These are phyloP conservation scores for Dryas iulia DNA, from an alignment of 1,140 invertebrate genomes.

Conservation along the genomic window DNA sequence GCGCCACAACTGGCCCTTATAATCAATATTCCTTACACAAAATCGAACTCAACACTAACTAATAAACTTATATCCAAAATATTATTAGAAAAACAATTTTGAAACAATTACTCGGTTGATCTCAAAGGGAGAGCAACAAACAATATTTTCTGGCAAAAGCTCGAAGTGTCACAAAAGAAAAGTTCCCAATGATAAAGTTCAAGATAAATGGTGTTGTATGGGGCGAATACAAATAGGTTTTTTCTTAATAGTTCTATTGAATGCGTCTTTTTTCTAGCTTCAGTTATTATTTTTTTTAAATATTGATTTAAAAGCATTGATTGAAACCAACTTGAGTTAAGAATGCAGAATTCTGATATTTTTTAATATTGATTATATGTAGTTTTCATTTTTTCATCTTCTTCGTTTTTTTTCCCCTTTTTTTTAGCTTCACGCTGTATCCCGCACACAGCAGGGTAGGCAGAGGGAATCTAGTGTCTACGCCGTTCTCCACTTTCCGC, in stretches of 20 bases:
- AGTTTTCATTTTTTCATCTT: too few relatives aligned
- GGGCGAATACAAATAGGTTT: conserved; percentile 16
- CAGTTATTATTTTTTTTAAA: too few relatives aligned
- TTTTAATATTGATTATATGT: too few relatives aligned
- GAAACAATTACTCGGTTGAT: neutral
- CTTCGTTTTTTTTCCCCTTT: too few relatives aligned
- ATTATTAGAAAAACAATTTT: neutral
- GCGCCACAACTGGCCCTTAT: too few relatives aligned
- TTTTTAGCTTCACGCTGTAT: too few relatives aligned
- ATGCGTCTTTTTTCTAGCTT: neutral
- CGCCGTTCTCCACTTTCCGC: too few relatives aligned
- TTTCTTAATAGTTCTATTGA: conserved; percentile 8
- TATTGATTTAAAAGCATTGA: too few relatives aligned
- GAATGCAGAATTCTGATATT: too few relatives aligned
- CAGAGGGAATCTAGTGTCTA: too few relatives aligned
- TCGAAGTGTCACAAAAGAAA: conserved; percentile 20
- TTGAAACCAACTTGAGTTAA: too few relatives aligned
- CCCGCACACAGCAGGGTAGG: too few relatives aligned
- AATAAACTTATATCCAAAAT: neutral
- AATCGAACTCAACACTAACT: neutral
- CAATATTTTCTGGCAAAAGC: conserved; percentile 15
- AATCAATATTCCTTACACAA: neutral
- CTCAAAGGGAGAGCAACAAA: conserved; percentile 13
- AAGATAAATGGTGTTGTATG: conserved; percentile 19
- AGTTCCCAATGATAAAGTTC: conserved; percentile 21